phyloP scores from a whole-genome alignment of 2,888 invertebrate genomes.

The Sarcophaga rosellei region DNA sequence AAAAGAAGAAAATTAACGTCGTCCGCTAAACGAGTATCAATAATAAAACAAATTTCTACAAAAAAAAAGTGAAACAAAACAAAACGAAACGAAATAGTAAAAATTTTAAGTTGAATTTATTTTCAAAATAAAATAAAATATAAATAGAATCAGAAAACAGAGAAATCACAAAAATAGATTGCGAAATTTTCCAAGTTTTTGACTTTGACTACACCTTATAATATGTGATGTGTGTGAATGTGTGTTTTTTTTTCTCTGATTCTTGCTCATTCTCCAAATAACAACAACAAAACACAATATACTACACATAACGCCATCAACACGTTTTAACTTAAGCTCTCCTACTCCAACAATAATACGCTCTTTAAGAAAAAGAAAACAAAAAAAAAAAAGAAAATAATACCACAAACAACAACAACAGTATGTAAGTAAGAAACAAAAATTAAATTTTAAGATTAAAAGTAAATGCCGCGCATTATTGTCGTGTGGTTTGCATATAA shows the following conservation, averaged over 20 bases:
- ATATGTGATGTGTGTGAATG: slow-evolving; percentile 1
- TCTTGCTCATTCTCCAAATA: no score
- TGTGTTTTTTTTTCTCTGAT: slow-evolving; percentile 8
- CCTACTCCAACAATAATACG: neutral
- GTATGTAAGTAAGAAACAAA: slow-evolving; percentile 21
- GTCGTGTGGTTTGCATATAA: slow-evolving; percentile 59
- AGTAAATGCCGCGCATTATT: slow-evolving; percentile 61
- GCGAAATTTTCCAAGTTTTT: no score
- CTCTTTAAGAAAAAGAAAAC: neutral
- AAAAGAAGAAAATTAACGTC: neutral
- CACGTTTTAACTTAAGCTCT: slow-evolving; percentile 49
- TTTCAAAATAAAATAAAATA: slow-evolving; percentile 4
- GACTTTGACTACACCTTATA: no score
- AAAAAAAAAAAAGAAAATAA: neutral
- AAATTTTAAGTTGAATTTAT: neutral
- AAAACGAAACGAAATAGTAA: neutral
- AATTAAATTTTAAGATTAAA: slow-evolving; percentile 54
- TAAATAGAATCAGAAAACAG: slow-evolving; percentile 14
- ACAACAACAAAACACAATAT: neutral
- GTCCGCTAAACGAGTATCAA: slow-evolving; percentile 41
- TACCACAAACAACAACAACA: neutral
- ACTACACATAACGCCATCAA: slow-evolving; percentile 27
- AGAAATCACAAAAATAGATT: slow-evolving; percentile 20
- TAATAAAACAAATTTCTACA: slow-evolving; percentile 3
- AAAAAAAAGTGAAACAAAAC: slow-evolving; percentile 11